Conservation (phyloP, 2,888 invertebrate species). For the Calliscelio sp. region DNA sequence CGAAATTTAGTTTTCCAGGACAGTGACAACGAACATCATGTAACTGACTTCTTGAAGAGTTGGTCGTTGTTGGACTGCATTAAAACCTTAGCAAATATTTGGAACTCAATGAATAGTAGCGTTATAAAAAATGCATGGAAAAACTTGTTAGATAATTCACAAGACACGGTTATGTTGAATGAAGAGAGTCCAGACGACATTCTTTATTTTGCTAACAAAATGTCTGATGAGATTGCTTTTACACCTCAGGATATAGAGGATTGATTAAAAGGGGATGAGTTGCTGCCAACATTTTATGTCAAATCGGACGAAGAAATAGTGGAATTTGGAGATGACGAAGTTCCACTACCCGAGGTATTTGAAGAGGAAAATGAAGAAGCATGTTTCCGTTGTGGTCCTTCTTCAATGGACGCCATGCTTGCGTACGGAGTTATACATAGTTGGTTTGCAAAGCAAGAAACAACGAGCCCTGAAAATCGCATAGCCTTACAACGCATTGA, state of each 20-base stretch:
- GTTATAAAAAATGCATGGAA: constrained; percentile 36
- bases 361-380: no score
- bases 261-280: constrained; percentile 19
- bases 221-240: background rate
- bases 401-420: no score
- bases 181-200: background rate
- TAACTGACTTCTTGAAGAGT: background rate
- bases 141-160: background rate
- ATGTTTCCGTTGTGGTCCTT: no score
- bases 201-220: background rate
- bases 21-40: background rate
- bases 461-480: no score
- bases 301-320: constrained; percentile 34
- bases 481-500: no score
- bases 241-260: constrained; percentile 12
- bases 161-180: background rate
- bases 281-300: constrained; percentile 33
- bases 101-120: background rate
- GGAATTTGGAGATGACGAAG: background rate
- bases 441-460: no score
- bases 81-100: background rate
- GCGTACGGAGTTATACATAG: no score
- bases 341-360: no score
- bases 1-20: constrained; percentile 18
- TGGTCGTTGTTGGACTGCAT: constrained; percentile 19